Conservation (phyloP, 2,797 vertebrate species). For the Clarias pachynema region DNA sequence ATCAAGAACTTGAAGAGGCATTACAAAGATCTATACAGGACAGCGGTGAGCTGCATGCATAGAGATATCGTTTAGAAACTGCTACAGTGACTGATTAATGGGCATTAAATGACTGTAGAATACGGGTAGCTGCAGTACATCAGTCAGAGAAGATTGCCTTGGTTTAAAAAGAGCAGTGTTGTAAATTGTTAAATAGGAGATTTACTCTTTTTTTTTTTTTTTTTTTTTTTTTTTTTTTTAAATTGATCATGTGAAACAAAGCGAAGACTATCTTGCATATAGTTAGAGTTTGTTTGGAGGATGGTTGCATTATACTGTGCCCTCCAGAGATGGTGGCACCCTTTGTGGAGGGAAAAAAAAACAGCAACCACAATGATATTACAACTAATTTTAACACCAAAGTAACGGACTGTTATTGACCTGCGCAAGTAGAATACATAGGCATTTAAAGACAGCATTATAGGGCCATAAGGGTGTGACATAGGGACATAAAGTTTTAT, state of each 20-base stretch:
- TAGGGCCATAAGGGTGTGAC: neutral
- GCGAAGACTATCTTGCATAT: neutral
- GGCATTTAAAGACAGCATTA: neutral
- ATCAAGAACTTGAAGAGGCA: constrained; percentile 93
- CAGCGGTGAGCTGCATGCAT: constrained; percentile 79
- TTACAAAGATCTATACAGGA: constrained; percentile 95
- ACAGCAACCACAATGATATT: neutral
- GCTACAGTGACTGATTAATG: neutral
- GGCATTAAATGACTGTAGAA: neutral
- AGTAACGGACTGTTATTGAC: neutral
- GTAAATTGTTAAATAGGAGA: neutral
- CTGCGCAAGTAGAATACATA: too few relatives aligned
- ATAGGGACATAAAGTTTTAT: too few relatives aligned
- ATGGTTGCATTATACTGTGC: neutral
- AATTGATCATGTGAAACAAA: neutral
- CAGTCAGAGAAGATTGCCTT: neutral
- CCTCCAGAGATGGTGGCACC: neutral
- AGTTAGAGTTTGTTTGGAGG: neutral
- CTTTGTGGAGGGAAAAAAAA: neutral
- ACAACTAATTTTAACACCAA: neutral
- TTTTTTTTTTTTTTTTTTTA: neutral
- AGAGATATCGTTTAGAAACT: neutral
- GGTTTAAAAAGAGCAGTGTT: neutral
- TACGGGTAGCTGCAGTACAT: neutral
- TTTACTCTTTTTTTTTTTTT: neutral